Conservation (phyloP, 2,113 vertebrate genomes). For the Cinclus mexicanus region DNA sequence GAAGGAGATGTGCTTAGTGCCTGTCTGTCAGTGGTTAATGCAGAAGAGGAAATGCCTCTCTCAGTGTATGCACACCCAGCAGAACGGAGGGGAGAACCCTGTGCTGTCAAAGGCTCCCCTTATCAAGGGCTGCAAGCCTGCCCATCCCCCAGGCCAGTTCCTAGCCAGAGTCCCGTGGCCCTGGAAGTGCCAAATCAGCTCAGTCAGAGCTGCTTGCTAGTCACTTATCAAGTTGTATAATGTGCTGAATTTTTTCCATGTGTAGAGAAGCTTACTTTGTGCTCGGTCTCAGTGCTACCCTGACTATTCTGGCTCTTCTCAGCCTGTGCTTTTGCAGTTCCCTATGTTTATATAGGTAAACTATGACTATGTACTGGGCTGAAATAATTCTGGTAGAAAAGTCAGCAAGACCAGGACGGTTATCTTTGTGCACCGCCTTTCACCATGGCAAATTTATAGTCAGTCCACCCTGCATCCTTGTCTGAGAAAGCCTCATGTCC, state of each 20-base stretch:
- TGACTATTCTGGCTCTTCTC: background rate
- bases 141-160: background rate
- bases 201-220: background rate
- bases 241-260: background rate
- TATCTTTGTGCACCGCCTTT: background rate
- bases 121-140: background rate
- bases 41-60: background rate
- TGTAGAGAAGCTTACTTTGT: background rate
- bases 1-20: background rate
- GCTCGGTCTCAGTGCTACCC: background rate
- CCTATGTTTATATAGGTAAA: accelerated
- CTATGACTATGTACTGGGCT: background rate
- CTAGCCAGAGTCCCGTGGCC: background rate
- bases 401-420: background rate
- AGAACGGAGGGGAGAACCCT: background rate
- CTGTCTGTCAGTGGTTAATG: background rate
- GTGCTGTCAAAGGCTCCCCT: accelerated
- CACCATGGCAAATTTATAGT: background rate
- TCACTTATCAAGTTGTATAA: background rate
- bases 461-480: background rate
- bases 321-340: background rate
- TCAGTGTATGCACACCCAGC: background rate
- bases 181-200: background rate
- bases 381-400: background rate
- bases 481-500: background rate